Conservation (phyloP, 2,888 invertebrate species). For the Salticus scenicus region DNA sequence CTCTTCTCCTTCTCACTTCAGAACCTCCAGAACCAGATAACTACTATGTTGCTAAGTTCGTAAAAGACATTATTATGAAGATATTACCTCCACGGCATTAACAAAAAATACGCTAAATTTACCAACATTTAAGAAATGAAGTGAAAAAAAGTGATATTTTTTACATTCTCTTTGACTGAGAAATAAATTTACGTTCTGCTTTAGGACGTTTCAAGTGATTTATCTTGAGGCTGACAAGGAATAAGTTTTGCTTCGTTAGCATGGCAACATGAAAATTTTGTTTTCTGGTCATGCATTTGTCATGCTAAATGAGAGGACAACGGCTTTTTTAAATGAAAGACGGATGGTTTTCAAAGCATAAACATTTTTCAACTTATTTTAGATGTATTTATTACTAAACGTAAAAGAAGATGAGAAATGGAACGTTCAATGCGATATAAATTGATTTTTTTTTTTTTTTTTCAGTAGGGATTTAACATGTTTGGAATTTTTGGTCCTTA, state of each 20-base stretch:
- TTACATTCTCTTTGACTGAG: neutral
- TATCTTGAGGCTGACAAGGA: neutral
- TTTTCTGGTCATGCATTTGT: neutral
- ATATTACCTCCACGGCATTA: no score
- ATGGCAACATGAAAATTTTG: neutral
- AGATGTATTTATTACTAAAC: no score
- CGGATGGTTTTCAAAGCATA: neutral
- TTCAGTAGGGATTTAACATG: no score
- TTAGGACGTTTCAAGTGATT: neutral
- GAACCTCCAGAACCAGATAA: no score
- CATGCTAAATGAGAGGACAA: slow-evolving; percentile 3
- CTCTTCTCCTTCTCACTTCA: neutral
- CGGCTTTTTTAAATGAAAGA: neutral
- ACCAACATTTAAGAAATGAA: neutral
- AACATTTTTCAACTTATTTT: no score
- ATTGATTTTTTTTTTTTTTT: no score
- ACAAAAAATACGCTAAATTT: neutral
- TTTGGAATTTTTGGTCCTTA: no score
- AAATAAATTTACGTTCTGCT: neutral
- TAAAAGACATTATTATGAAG: no score
- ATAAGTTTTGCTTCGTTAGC: slow-evolving; percentile 4
- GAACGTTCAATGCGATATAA: no score
- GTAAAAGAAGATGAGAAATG: no score
- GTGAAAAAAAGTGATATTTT: neutral
- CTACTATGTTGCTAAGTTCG: no score